phyloP scores from a whole-genome alignment of 2,113 vertebrate species.

The Tympanuchus pallidicinctus region DNA sequence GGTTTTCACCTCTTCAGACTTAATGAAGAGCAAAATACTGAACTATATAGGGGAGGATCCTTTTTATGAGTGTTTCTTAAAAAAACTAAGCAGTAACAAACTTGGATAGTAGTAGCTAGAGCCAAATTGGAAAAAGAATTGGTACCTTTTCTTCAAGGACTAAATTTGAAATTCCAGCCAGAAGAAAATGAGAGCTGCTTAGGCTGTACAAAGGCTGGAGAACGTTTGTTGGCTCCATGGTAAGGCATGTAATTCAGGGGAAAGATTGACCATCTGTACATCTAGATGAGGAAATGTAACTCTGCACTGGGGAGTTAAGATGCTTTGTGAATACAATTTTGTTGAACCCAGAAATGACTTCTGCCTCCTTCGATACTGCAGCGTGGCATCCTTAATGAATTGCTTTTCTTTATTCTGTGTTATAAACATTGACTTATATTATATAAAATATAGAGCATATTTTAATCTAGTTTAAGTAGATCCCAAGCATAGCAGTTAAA shows the following conservation, averaged over 20 bases:
- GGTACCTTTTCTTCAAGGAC: neutral
- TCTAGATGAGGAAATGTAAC: slow-evolving; percentile 8
- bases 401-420: neutral
- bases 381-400: neutral
- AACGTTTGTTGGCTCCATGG: slow-evolving; percentile 34
- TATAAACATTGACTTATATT: neutral
- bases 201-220: neutral
- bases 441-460: neutral
- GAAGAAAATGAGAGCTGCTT: slow-evolving; percentile 24
- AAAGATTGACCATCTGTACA: slow-evolving; percentile 65
- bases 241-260: slow-evolving; percentile 8
- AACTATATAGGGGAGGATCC: neutral
- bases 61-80: neutral
- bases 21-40: neutral
- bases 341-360: neutral
- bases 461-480: neutral
- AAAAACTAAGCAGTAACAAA: neutral
- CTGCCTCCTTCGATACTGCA: neutral
- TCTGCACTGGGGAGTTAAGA: neutral
- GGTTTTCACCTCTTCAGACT: neutral
- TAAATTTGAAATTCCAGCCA: slow-evolving; percentile 9
- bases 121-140: slow-evolving; percentile 2
- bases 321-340: neutral
- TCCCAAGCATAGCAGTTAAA: neutral
- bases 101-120: neutral